Base-by-base conservation (phyloP, 1,140 invertebrate genomes). In the Amphibalanus amphitrite region DNA sequence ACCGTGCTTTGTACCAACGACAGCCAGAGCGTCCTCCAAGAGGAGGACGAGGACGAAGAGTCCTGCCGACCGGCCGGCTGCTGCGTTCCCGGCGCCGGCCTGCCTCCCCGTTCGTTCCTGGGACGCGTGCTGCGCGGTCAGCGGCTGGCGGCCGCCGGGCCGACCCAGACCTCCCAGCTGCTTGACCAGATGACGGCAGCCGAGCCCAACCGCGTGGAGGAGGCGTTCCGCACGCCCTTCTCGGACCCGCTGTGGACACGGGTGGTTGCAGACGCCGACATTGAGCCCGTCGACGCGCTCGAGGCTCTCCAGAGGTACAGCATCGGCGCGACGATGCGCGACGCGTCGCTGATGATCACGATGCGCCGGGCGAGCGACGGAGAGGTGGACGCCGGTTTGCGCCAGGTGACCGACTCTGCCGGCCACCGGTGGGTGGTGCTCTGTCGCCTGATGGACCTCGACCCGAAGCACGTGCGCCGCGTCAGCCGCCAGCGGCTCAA, bases 401-500 rank as follows among this genome's bases (percentile, higher is more conserved):
- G 38, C 10, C n/a, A 23, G 17, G 28, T 64, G 15, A 47, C 69
- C 1, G 25, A 38, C 26, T 10, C n/a, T 29, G 13, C 28, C 17
- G 72, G 68, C 25, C n/a, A 73, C 30, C 29, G 23, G 15, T 73
- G 64, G 29, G 59, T 70, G 15, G 29, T 65, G 4, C 67, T 73
- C 67, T 64, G 71, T 28, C 73, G 69, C 28, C 59, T 73, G 25
- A 72, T 73, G 29, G 72, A 73, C 38, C 67, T 73, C 64, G 72
- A 73, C 72, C 72, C 72, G 38, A 73, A 73, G 30, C 70, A 67
- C 23, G 30, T 73, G 3, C 38, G 33, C 67, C 28, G 72, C 23
- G 73, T 73, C 28, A 28, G n/a, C 65, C 26, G 28, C 3, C 65
- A 67, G 65, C 28, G 65, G 6, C 10, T 28, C 3, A 67, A 67